Evolutionary conservation across 2,113 vertebrate genomes (phyloP).

Genomic region (Antigone vipio): DNA sequence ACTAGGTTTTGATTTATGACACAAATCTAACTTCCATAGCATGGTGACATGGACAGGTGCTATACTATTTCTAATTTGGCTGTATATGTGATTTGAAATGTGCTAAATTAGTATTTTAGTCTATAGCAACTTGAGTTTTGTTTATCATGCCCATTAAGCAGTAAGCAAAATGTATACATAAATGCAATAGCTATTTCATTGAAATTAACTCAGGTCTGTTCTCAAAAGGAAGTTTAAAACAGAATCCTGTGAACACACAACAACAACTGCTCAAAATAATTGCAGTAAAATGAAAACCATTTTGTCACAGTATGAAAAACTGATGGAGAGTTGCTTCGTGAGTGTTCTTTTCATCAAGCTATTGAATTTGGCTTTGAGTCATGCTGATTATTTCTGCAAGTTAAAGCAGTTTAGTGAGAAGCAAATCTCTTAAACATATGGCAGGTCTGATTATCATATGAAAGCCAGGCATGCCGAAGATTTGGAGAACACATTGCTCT

Average conservation of each 20-base stretch:
- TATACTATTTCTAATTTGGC: neutral
- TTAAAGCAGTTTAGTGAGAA: constrained; percentile 46
- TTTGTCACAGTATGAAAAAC: constrained; percentile 22
- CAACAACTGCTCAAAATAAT: constrained; percentile 7
- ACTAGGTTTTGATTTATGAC: neutral
- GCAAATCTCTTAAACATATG: constrained; percentile 50
- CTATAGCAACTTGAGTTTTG: neutral
- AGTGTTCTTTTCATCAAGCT: constrained; percentile 40
- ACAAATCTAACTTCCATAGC: neutral
- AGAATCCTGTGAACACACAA: neutral
- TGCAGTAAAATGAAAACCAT: constrained; percentile 22
- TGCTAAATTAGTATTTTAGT: neutral
- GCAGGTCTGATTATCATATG: constrained; percentile 42
- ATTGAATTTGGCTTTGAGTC: constrained; percentile 38
- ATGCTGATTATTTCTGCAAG: constrained; percentile 45
- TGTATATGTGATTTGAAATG: neutral
- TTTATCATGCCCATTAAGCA: neutral
- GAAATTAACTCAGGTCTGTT: neutral
- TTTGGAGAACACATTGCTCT: constrained; percentile 16
- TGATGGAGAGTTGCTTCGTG: neutral
- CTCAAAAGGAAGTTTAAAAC: neutral
- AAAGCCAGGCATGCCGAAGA: constrained; percentile 27
- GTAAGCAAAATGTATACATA: neutral
- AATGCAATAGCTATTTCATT: neutral
- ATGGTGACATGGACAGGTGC: neutral